Percentiles rank a stretch among this genome's conserved stretches.
phyloP scores from a whole-genome alignment of 2,113 vertebrate species.

The Noturus placidus region DNA sequence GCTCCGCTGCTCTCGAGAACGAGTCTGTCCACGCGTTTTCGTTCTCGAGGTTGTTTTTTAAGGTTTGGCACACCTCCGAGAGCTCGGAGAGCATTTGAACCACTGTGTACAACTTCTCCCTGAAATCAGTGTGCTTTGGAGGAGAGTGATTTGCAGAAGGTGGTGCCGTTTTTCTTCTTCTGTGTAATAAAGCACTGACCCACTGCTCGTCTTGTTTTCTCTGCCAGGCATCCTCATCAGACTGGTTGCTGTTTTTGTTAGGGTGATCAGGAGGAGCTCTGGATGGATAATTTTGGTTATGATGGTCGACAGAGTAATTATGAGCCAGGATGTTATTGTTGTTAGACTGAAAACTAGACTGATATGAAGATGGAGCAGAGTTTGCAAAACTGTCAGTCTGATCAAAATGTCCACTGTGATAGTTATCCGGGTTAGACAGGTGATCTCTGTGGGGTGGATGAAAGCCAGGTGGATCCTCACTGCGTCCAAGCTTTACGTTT shows the following conservation, averaged over 20 bases:
- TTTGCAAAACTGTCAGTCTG: not conserved
- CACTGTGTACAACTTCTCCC: conserved; percentile 62
- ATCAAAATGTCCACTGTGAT: conserved; percentile 29
- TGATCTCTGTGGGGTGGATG: not conserved
- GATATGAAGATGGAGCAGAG: not conserved
- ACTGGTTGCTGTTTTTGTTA: not conserved
- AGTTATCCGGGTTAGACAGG: not conserved
- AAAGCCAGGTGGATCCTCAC: not conserved
- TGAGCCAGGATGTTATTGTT: not conserved
- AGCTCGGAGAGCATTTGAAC: conserved; percentile 71
- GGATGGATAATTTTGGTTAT: not conserved
- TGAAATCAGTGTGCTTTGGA: conserved; percentile 49
- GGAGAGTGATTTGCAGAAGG: not conserved
- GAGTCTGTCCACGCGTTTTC: conserved; percentile 65
- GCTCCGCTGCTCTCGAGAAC: conserved; percentile 41
- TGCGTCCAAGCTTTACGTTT: not conserved
- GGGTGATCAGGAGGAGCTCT: not conserved
- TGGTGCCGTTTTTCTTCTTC: not conserved
- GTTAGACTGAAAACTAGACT: conserved; percentile 19
- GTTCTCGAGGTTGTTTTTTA: conserved; percentile 65
- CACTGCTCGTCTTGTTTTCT: conserved; percentile 63
- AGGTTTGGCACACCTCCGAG: conserved; percentile 59
- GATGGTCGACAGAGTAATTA: not conserved
- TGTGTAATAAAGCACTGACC: conserved; percentile 59
- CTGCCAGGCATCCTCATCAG: conserved; percentile 49